Evolutionary conservation across 2,888 invertebrate genomes (phyloP).

Genomic region (Parnassius mnemosyne): DNA sequence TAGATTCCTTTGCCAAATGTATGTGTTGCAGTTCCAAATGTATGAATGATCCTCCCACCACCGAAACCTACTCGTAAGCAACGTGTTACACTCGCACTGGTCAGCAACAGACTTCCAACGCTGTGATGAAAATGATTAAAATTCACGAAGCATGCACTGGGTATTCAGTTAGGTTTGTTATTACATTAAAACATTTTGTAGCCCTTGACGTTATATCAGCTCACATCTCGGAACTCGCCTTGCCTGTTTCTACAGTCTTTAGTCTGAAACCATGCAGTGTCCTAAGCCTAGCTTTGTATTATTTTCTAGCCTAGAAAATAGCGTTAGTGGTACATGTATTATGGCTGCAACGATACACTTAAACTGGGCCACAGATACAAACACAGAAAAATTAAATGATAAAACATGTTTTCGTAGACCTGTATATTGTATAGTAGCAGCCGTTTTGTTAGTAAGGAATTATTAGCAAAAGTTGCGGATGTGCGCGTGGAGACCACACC

Average conservation of each 20-base stretch:
- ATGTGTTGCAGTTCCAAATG: slow-evolving; percentile 17
- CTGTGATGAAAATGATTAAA: slow-evolving; percentile 39
- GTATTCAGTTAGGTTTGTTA: slow-evolving; percentile 62
- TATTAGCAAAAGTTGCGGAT: slow-evolving; percentile 73
- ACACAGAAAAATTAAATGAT: not conserved
- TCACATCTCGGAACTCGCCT: slow-evolving; percentile 17
- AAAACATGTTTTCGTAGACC: not conserved
- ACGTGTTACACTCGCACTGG: slow-evolving; percentile 33
- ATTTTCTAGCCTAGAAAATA: slow-evolving; percentile 69
- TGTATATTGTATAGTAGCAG: slow-evolving; percentile 50
- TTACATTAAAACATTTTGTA: slow-evolving; percentile 50
- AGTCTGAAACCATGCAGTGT: slow-evolving; percentile 63
- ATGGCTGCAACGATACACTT: slow-evolving; percentile 59
- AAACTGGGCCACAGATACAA: not conserved
- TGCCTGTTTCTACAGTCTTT: slow-evolving; percentile 33
- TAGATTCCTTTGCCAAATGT: slow-evolving; percentile 29
- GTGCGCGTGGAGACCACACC: slow-evolving; percentile 77
- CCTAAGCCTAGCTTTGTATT: slow-evolving; percentile 63
- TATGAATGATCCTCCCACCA: slow-evolving; percentile 42
- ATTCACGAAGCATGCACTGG: slow-evolving; percentile 56
- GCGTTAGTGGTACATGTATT: slow-evolving; percentile 69
- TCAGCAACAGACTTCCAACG: slow-evolving; percentile 15
- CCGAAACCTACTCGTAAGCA: slow-evolving; percentile 51
- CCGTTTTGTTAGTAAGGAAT: slow-evolving; percentile 71
- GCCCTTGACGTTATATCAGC: slow-evolving; percentile 28